phyloP scores from a whole-genome alignment of 2,888 invertebrate species.

The Nomada fucata region DNA sequence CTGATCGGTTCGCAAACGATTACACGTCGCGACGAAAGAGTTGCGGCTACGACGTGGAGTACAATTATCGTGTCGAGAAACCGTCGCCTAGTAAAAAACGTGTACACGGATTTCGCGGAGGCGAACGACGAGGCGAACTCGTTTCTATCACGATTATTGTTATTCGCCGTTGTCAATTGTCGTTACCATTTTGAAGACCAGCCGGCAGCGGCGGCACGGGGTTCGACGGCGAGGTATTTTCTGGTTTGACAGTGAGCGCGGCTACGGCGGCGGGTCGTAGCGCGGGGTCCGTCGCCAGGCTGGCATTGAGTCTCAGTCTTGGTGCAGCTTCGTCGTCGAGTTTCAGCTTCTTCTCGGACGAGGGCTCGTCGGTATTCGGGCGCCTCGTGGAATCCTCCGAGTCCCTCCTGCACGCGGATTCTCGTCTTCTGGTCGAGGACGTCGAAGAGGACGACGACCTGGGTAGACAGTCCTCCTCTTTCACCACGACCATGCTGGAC shows the following conservation, averaged over 20 bases:
- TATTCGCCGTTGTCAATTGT: background rate
- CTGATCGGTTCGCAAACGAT: no score
- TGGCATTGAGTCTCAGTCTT: conserved; percentile 90
- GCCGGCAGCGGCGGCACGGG: conserved; percentile 76
- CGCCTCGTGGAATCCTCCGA: conserved; percentile 78
- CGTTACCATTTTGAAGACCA: conserved; percentile 81
- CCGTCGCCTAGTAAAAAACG: no score
- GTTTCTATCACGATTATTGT: no score
- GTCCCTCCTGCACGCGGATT: conserved; percentile 71
- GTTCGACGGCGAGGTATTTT: conserved; percentile 78
- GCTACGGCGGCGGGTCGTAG: conserved; percentile 88
- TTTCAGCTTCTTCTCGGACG: conserved; percentile 79
- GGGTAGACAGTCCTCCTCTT: conserved; percentile 74
- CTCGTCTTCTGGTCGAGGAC: conserved; percentile 67
- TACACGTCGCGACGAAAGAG: no score
- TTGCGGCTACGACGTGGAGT: no score
- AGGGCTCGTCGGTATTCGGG: conserved; percentile 71
- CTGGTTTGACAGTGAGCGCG: conserved; percentile 82
- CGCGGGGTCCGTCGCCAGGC: conserved; percentile 93
- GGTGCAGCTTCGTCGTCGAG: conserved; percentile 85
- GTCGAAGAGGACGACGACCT: conserved; percentile 71
- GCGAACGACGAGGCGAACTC: no score
- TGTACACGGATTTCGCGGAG: no score
- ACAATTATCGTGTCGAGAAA: no score
- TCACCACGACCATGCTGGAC: conserved; percentile 67